Evolutionary conservation across 1,140 invertebrate genomes (phyloP).

Genomic region (Drosophila equinoxialis): DNA sequence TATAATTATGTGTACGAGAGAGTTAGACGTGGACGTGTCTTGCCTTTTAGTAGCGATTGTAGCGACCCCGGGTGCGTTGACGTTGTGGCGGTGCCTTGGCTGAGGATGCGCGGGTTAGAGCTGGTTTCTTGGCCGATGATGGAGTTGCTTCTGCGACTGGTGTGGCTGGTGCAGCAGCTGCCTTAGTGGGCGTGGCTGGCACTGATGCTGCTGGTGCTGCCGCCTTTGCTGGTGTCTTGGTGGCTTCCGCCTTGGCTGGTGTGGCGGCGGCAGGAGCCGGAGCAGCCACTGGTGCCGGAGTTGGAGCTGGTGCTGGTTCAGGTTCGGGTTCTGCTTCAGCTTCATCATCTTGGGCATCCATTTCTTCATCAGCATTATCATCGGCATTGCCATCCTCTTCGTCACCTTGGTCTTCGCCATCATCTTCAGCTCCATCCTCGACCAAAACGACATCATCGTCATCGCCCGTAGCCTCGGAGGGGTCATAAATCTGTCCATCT

Average conservation of each 20-base stretch:
- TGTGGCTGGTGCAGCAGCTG: conserved; percentile 30
- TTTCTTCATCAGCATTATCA: conserved; percentile 68
- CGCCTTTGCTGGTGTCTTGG: conserved; percentile 46
- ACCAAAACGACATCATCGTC: conserved; percentile 63
- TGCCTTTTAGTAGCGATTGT: conserved; percentile 72
- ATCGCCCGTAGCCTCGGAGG: conserved; percentile 73
- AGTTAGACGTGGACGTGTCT: conserved; percentile 4
- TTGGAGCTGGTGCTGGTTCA: conserved; percentile 54
- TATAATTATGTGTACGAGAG: conserved; percentile 40
- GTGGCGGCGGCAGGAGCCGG: conserved; percentile 44
- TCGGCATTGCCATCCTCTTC: conserved; percentile 52
- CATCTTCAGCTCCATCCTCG: conserved; percentile 45
- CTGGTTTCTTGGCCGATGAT: conserved; percentile 69
- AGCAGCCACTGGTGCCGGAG: conserved; percentile 28
- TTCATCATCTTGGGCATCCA: conserved; percentile 63
- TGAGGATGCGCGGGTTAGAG: conserved; percentile 55
- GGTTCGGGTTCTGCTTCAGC: conserved; percentile 55
- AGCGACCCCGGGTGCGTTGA: conserved; percentile 75
- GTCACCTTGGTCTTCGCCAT: conserved; percentile 31
- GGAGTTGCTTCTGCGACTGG: conserved; percentile 40
- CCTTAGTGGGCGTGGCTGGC: background rate
- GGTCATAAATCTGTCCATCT: conserved; percentile 61
- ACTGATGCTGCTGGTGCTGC: conserved; percentile 25
- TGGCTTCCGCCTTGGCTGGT: conserved; percentile 33
- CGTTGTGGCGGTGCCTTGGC: conserved; percentile 74